Conservation (phyloP, 2,888 invertebrate species). For the Hirtodrosophila alboralis region DNA sequence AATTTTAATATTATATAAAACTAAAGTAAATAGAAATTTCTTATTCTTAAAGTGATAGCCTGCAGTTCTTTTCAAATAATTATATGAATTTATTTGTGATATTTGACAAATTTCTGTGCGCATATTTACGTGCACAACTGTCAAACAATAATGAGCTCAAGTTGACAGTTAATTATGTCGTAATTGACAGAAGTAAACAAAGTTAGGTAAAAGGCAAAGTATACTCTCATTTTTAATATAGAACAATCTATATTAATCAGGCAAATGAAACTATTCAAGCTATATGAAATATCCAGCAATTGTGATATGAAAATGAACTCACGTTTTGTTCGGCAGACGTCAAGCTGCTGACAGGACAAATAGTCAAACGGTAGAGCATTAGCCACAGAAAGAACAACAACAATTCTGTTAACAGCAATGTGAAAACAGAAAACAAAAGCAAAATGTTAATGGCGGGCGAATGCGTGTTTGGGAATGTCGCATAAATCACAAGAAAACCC, state of each 20-base stretch:
- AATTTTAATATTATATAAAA: no score
- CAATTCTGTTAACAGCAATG: conserved; percentile 13
- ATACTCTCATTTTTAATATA: not conserved
- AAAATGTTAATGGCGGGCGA: conserved; percentile 67
- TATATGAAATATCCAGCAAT: conserved; percentile 10
- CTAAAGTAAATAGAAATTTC: no score
- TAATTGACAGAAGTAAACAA: conserved; percentile 23
- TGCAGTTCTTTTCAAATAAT: no score
- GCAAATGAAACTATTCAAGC: conserved; percentile 10
- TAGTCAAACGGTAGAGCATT: conserved; percentile 20
- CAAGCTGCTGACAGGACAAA: conserved; percentile 31
- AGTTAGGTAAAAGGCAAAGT: conserved; percentile 4
- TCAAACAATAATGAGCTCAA: conserved; percentile 4
- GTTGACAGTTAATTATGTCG: conserved; percentile 40
- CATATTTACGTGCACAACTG: conserved; percentile 1
- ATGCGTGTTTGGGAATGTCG: conserved; percentile 52
- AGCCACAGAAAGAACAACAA: conserved; percentile 26
- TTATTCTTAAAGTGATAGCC: no score
- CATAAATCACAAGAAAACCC: conserved; percentile 70
- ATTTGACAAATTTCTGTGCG: no score
- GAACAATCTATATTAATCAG: conserved; percentile 36
- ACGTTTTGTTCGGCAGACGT: conserved; percentile 11
- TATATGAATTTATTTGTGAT: no score
- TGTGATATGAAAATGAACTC: conserved; percentile 31
- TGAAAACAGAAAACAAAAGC: conserved; percentile 32